Conservation (phyloP, 2,888 invertebrate genomes). For the Lasioglossum marginatum region DNA sequence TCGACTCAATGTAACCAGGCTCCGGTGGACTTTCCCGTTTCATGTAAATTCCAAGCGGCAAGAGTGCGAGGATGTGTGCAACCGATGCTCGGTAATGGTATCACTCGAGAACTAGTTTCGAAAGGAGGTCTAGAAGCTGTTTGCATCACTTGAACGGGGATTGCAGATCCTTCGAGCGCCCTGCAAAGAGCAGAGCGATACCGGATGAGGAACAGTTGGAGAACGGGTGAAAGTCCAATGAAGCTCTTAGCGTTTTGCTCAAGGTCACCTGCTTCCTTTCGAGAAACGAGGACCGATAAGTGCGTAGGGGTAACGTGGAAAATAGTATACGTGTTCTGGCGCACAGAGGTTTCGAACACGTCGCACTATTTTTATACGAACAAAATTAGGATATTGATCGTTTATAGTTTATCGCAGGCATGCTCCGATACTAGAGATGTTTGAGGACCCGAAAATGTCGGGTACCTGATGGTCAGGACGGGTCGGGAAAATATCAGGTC, state of each 20-base stretch:
- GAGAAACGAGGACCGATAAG: conserved; percentile 36
- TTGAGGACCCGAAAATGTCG: too few species aligned
- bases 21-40: not conserved
- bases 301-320: conserved; percentile 20
- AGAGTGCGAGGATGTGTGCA: not conserved
- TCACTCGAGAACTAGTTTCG: conserved; percentile 32
- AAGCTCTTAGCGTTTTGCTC: conserved; percentile 52
- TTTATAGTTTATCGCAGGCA: too few species aligned
- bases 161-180: conserved; percentile 44
- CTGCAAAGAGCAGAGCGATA: conserved; percentile 32
- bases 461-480: too few species aligned
- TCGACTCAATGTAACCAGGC: not conserved
- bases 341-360: not conserved
- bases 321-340: not conserved
- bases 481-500: too few species aligned
- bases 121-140: conserved; percentile 51
- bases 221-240: conserved; percentile 64
- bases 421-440: too few species aligned
- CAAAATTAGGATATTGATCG: too few species aligned
- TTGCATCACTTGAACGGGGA: conserved; percentile 15
- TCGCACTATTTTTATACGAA: not conserved
- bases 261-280: conserved; percentile 61
- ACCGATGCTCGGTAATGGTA: conserved; percentile 8
- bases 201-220: conserved; percentile 57
- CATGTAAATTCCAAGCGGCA: not conserved